Evolutionary conservation across 37 sponge, comb jelly and placozoan genomes (phyloP).

Genomic region (Ephydatia muelleri): DNA sequence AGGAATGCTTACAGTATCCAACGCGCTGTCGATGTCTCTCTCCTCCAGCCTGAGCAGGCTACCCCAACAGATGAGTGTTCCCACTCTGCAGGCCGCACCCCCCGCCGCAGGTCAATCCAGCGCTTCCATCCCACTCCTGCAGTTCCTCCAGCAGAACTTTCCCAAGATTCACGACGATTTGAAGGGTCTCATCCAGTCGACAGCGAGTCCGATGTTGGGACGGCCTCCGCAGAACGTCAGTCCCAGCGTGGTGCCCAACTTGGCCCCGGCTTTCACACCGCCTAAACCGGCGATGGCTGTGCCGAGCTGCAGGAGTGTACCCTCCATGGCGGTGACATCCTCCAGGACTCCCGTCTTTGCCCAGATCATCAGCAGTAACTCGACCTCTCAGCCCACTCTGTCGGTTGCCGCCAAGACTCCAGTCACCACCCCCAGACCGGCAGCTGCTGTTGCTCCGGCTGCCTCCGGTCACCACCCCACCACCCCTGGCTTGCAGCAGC

Average conservation of each 20-base stretch:
- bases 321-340: neutral
- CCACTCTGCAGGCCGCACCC: neutral
- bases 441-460: neutral
- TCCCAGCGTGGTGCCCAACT: neutral
- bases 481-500: neutral
- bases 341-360: slow-evolving; percentile 26
- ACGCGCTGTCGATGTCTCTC: neutral
- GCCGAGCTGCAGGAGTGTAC: neutral
- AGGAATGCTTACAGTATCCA: neutral
- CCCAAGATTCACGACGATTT: slow-evolving; percentile 23
- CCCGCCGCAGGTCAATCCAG: neutral
- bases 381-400: neutral
- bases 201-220: neutral
- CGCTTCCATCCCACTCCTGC: slow-evolving; percentile 29
- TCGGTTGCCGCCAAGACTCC: neutral
- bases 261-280: slow-evolving; percentile 16
- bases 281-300: slow-evolving; percentile 23
- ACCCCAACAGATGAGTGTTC: neutral
- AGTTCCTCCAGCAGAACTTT: slow-evolving; percentile 50
- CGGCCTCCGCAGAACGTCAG: neutral
- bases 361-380: slow-evolving; percentile 13
- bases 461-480: too few species aligned
- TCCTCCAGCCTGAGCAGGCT: neutral
- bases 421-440: neutral
- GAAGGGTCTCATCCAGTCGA: neutral